These are phyloP conservation scores for Alcis repandata DNA, from an alignment of 2,888 invertebrate genomes.

Conservation along the genomic window DNA sequence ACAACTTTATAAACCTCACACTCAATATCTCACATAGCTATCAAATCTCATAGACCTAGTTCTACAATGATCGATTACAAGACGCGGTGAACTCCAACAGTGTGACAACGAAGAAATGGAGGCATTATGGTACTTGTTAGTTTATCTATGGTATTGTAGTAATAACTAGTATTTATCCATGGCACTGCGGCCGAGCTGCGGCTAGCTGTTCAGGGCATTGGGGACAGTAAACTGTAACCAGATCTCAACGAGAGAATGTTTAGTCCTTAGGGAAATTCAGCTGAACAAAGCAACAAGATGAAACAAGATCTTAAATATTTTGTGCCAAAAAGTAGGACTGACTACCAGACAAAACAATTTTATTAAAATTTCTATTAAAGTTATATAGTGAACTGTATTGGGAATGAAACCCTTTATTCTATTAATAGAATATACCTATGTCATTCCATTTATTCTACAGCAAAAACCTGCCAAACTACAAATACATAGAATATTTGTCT, in stretches of 20 bases:
- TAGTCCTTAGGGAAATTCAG: conserved; percentile 9
- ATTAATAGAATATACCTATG: too few relatives aligned
- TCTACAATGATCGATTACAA: conserved; percentile 60
- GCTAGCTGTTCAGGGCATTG: conserved; percentile 26
- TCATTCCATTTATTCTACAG: too few relatives aligned
- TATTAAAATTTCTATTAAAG: too few relatives aligned
- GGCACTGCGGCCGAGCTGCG: conserved; percentile 22
- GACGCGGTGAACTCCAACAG: conserved; percentile 53
- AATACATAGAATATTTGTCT: neutral
- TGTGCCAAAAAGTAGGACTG: too few relatives aligned
- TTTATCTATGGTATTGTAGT: conserved; percentile 1
- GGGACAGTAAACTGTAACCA: conserved; percentile 11
- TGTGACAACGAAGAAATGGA: conserved; percentile 45
- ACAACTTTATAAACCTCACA: conserved; percentile 26
- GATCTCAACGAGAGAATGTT: conserved; percentile 6
- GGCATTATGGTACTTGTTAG: conserved; percentile 28
- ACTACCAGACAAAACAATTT: too few relatives aligned
- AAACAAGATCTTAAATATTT: neutral
- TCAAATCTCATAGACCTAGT: conserved; percentile 50
- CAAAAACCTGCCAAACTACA: neutral
- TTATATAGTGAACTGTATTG: too few relatives aligned
- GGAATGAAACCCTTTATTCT: too few relatives aligned
- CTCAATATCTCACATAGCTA: conserved; percentile 50
- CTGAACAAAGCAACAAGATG: neutral
- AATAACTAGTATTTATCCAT: conserved; percentile 6